Conservation (phyloP, 1,140 invertebrate genomes). For the Bathynomus jamesi region DNA sequence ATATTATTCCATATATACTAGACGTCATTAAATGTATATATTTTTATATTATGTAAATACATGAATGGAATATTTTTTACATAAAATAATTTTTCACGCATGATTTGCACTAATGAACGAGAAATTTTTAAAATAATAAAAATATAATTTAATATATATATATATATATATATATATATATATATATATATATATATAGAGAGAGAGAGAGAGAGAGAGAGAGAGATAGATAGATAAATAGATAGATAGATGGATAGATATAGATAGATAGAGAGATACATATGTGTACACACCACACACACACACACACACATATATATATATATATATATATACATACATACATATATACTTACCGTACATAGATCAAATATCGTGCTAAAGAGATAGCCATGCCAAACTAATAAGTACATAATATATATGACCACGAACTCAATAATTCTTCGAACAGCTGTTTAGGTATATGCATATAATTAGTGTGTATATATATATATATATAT, state of each 20-base stretch:
- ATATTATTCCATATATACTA: not conserved
- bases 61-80: too few relatives aligned
- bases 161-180: not conserved
- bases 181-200: not conserved
- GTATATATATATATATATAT: not conserved
- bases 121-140: too few relatives aligned
- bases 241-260: not conserved
- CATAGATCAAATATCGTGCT: too few relatives aligned
- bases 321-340: not conserved
- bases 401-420: too few relatives aligned
- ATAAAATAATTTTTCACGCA: too few relatives aligned
- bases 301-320: not conserved
- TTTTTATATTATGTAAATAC: too few relatives aligned
- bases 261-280: not conserved
- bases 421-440: not conserved
- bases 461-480: not conserved
- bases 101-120: too few relatives aligned
- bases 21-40: not conserved
- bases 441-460: not conserved
- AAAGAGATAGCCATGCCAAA: too few relatives aligned
- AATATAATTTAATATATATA: not conserved
- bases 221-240: not conserved
- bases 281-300: not conserved
- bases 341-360: not conserved
- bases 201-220: too few relatives aligned